phyloP scores from a whole-genome alignment of 1,140 invertebrate species.

The Ceratosolen solmsi region DNA sequence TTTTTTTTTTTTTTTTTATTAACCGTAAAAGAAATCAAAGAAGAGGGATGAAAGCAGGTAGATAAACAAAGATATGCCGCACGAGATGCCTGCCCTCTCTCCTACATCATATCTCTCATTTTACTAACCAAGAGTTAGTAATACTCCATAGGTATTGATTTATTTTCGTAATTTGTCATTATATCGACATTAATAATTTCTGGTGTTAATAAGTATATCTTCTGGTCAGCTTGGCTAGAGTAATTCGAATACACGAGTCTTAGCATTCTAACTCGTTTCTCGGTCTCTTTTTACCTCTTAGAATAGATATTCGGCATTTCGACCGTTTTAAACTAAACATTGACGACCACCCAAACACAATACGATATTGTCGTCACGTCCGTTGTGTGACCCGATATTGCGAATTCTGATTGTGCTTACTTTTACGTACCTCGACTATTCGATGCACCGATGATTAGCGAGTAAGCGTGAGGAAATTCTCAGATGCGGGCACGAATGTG shows the following conservation, averaged over 20 bases:
- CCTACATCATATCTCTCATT: neutral
- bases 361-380: conserved; percentile 23
- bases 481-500: neutral
- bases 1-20: too few species aligned
- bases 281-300: too few species aligned
- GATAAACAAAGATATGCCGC: neutral
- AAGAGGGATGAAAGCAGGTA: neutral
- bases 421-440: neutral
- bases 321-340: too few species aligned
- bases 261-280: too few species aligned
- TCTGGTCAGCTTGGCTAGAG: too few species aligned
- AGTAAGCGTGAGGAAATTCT: neutral
- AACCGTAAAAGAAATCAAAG: neutral
- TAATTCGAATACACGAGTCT: too few species aligned
- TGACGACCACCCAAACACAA: conserved; percentile 29
- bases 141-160: neutral
- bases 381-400: neutral
- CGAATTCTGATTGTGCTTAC: conserved; percentile 14
- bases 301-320: too few species aligned
- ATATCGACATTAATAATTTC: conserved; percentile 27
- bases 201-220: too few species aligned
- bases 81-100: neutral
- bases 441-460: neutral
- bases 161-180: neutral
- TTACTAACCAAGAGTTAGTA: neutral